phyloP scores from a whole-genome alignment of 2,797 vertebrate species.

The Zenarchopterus dispar region DNA sequence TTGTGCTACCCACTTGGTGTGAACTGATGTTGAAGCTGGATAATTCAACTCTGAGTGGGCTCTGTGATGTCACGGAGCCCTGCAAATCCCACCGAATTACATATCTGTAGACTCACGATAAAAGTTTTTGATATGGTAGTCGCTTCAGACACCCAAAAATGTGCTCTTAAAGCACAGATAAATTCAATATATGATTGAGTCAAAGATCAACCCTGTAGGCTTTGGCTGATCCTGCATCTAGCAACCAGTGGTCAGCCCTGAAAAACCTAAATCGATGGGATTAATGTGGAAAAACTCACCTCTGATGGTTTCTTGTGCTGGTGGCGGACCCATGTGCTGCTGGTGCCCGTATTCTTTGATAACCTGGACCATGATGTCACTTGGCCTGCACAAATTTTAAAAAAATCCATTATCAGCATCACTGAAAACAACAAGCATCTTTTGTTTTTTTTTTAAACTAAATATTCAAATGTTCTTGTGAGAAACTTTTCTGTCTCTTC shows the following conservation, averaged over 20 bases:
- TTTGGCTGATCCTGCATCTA: neutral
- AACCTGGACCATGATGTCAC: conserved; percentile 89
- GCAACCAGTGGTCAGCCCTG: too few species aligned
- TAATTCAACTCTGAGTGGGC: too few species aligned
- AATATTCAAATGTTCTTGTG: neutral
- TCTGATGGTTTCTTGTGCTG: conserved; percentile 95
- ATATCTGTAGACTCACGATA: too few species aligned
- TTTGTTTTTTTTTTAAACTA: neutral
- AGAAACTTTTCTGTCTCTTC: neutral
- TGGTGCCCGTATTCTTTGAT: conserved; percentile 90
- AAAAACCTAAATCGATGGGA: neutral
- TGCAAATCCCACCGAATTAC: too few species aligned
- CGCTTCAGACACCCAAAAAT: too few species aligned
- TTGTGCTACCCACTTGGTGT: too few species aligned
- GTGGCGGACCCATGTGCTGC: conserved; percentile 90
- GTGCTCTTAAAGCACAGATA: too few species aligned
- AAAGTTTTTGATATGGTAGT: too few species aligned
- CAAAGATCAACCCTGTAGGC: too few species aligned
- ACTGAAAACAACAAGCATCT: neutral
- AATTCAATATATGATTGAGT: too few species aligned
- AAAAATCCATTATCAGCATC: neutral
- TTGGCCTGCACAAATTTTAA: conserved; percentile 83
- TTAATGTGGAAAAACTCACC: conserved; percentile 73
- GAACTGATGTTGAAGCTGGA: too few species aligned
- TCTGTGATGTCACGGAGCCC: too few species aligned